Base-by-base conservation (phyloP, 1,140 invertebrate genomes). In the Drosophila sp. region DNA sequence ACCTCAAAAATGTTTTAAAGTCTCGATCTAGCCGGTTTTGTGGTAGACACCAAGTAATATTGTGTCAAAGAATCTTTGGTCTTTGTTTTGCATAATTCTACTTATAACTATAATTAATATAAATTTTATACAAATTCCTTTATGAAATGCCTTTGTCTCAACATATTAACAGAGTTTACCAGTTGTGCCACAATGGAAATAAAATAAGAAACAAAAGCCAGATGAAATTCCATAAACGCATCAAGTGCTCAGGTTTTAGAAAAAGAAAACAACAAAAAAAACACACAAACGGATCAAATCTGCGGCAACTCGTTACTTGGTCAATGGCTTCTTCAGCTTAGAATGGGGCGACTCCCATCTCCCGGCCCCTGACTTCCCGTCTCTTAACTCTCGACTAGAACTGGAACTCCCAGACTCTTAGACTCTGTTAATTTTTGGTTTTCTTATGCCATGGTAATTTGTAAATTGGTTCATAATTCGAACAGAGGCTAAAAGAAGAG, bases 381-480 rank as follows among this genome's bases (percentile, higher is more conserved):
- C 32, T 61, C 38, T 44, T 44, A 23, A 25, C 25, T 25, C 38
- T 40, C 57, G 29, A 30, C 33, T 61, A 11, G 38, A 60, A 32
- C 38, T 25, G 30, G 44, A 66, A 78, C 60, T 17, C 40, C 60
- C 40, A 38, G 64, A 65, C 60, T 41, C 54, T 60, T 58, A 27
- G 6, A 6, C 56, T n/a, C 11, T 54, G 44, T 60, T 60, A 44
- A 60, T 61, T 72, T 64, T 77, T 35, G 35, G 38, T 32, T 56
- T 54, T 55, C 47, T 41, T 69, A 68, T 60, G 69, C 72, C 72
- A 67, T 89, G 80, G 80, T 84, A 87, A 87, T 87, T 87, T 87
- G 84, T 87, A 87, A 87, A 87, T 87, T 87, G 84, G 84, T 87
- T 89, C 84, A 87, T 89, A 87, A 87, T 90, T 87, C 73, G 83